phyloP scores from a whole-genome alignment of 2,888 invertebrate genomes.

The Lomographa bimaculata region DNA sequence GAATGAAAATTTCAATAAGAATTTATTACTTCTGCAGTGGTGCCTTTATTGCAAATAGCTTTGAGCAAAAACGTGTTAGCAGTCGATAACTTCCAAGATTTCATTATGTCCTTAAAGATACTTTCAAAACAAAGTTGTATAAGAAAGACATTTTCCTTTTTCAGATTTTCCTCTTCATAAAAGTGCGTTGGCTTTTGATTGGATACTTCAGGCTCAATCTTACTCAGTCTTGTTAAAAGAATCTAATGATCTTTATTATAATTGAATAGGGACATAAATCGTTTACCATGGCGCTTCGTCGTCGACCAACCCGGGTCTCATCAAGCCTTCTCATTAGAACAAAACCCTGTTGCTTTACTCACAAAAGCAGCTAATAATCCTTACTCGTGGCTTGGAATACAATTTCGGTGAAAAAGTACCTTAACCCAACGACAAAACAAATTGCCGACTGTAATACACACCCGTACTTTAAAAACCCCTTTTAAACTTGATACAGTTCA shows the following conservation, averaged over 20 bases:
- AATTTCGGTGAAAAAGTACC: too few species aligned
- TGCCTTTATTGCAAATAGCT: neutral
- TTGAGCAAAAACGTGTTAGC: neutral
- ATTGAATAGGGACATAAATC: conserved; percentile 35
- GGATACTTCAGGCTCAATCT: conserved; percentile 11
- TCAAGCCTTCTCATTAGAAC: conserved; percentile 30
- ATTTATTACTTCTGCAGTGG: conserved; percentile 1
- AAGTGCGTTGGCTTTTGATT: conserved; percentile 7
- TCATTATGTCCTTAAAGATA: too few species aligned
- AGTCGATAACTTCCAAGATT: too few species aligned
- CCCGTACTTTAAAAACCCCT: too few species aligned
- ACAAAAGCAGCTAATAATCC: conserved; percentile 11
- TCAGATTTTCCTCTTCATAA: conserved; percentile 6
- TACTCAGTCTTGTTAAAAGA: conserved; percentile 23
- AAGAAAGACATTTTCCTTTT: neutral
- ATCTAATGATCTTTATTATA: conserved; percentile 32
- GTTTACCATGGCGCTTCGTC: conserved; percentile 34
- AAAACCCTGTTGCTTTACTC: conserved; percentile 11
- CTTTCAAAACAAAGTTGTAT: too few species aligned
- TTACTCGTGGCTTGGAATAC: conserved; percentile 7
- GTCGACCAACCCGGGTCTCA: conserved; percentile 31
- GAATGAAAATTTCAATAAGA: conserved; percentile 3
- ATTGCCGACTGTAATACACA: too few species aligned
- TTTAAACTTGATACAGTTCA: too few species aligned
- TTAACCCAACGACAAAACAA: neutral